Evolutionary conservation across 2,113 vertebrate genomes (phyloP).

Genomic region (Rhea americana): DNA sequence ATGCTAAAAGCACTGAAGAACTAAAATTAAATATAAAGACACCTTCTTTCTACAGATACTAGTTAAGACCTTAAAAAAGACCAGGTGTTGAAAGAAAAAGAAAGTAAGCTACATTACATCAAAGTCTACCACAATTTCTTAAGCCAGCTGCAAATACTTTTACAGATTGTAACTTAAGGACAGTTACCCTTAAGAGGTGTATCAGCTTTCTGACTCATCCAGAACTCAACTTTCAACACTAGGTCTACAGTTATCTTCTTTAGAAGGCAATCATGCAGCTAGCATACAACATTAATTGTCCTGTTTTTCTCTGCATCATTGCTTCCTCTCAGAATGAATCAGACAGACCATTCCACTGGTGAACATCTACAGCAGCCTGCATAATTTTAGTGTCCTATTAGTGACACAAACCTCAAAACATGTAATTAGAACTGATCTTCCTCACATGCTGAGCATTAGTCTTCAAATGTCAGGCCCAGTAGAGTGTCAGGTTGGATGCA

Average conservation of each 20-base stretch:
- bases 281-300: not conserved
- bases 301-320: not conserved
- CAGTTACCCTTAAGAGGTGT: not conserved
- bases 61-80: not conserved
- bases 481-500: not conserved
- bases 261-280: not conserved
- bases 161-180: not conserved
- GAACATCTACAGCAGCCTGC: not conserved
- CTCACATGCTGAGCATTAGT: not conserved
- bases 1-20: not conserved
- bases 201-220: not conserved
- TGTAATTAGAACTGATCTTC: not conserved
- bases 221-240: not conserved
- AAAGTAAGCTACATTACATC: not conserved
- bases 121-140: not conserved
- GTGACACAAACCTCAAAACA: not conserved
- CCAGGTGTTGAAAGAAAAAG: not conserved
- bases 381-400: not conserved
- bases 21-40: not conserved
- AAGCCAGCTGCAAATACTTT: not conserved
- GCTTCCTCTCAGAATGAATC: not conserved
- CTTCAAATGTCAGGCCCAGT: not conserved
- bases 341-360: not conserved
- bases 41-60: not conserved
- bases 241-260: not conserved